Conservation (phyloP, 2,113 vertebrate genomes). For the Cochlearius cochlearius region DNA sequence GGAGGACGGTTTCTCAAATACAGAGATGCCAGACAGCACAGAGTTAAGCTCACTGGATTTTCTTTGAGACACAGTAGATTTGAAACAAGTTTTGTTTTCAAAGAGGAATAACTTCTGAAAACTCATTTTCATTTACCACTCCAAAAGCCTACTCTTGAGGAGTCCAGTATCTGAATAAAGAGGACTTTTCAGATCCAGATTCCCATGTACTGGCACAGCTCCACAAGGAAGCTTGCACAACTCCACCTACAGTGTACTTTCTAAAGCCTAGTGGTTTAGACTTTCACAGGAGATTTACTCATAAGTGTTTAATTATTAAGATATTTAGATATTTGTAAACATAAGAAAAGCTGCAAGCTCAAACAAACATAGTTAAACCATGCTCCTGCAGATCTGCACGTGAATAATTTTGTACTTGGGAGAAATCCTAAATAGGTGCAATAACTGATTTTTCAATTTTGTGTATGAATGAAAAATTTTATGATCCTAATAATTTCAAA, state of each 20-base stretch:
- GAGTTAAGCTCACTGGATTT: constrained; percentile 45
- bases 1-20: not conserved
- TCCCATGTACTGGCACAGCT: not conserved
- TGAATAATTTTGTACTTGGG: not conserved
- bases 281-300: constrained; percentile 28
- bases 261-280: constrained; percentile 19
- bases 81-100: constrained; percentile 28
- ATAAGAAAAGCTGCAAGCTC: constrained; percentile 8
- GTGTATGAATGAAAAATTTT: not conserved
- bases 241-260: not conserved
- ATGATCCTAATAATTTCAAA: not conserved
- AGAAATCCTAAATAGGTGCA: not conserved
- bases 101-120: constrained; percentile 5
- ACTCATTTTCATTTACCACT: not conserved
- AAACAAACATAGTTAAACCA: not conserved
- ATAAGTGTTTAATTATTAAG: constrained; percentile 18
- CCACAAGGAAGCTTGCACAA: constrained; percentile 17
- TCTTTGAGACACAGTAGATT: constrained; percentile 12
- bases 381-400: not conserved
- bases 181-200: not conserved
- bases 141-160: not conserved
- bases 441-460: not conserved
- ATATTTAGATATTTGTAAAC: not conserved
- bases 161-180: not conserved
- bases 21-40: constrained; percentile 3